Percentiles rank a stretch among this genome's conserved stretches.
Conservation (phyloP, 2,797 vertebrate species). For the Alectoris magna region DNA sequence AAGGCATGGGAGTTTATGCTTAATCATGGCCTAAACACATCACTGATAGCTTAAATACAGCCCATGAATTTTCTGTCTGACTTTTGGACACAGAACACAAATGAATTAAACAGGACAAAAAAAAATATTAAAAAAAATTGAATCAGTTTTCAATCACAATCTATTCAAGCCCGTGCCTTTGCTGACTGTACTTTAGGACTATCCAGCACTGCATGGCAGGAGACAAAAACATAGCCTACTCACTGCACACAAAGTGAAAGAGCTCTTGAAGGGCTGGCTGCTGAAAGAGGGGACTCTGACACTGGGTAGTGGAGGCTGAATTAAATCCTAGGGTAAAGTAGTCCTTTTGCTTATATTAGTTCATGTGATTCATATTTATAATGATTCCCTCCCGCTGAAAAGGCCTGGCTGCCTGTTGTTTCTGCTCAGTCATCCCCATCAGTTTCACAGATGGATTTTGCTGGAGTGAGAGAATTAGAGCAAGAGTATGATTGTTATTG, state of each 20-base stretch:
- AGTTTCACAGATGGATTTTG: constrained; percentile 54
- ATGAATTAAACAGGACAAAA: not conserved
- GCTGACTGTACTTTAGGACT: not conserved
- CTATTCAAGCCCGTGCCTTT: not conserved
- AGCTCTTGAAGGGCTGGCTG: not conserved
- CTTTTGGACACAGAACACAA: not conserved
- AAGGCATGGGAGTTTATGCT: not conserved
- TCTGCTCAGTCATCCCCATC: constrained; percentile 49
- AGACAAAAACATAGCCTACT: not conserved
- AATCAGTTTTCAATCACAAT: not conserved
- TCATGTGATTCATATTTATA: constrained; percentile 15
- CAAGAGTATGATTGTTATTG: constrained; percentile 9
- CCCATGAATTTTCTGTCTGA: not conserved
- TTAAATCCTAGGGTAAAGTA: not conserved
- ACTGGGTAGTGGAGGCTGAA: not conserved
- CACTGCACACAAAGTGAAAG: not conserved
- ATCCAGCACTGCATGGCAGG: not conserved
- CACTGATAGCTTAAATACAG: not conserved
- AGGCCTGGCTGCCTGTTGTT: constrained; percentile 41
- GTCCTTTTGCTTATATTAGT: constrained; percentile 29
- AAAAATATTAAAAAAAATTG: not conserved
- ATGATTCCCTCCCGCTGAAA: constrained; percentile 47
- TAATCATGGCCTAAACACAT: not conserved
- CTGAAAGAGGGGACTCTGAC: not conserved
- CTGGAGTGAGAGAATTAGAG: constrained; percentile 34